Evolutionary conservation across 2,113 vertebrate genomes (phyloP), one percentile per base, ranked within the genome.

Genomic region (Chaetorhynchus papuensis): DNA sequence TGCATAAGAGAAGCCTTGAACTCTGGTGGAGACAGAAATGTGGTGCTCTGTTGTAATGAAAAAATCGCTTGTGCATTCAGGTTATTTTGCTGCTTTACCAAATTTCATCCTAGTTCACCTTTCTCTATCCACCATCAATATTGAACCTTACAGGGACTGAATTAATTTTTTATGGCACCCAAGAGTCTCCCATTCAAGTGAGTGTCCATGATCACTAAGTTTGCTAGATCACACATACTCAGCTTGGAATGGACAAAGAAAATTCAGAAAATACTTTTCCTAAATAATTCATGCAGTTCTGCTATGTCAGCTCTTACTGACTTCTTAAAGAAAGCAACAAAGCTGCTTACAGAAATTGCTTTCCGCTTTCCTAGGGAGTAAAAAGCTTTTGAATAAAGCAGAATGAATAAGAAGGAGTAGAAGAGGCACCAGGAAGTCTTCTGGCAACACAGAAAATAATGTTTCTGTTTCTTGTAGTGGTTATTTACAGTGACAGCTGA

Each of bases 401-500:
- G 75, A 31, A 83, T 78, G 89, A 88, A 66, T 56, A 93, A 69
- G 71, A 42, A 80, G 42, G 22, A 9, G 14, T 41, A 64, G 37
- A 91, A 50, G 39, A 83, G 52, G 56, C 45, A 94, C n/a, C 50
- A 71, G 44, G 35, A 30, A 95, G 71, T 41, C 52, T 80, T 88
- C 68, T 66, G 35, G 61, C 87, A 88, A 63, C 60, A 63, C 3
- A 89, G 78, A 89, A 93, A 91, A 72, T 44, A 82, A 79, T 19
- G 15, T 66, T 76, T 88, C 75, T 96, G 79, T 54, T 94, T 92
- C 64, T 89, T 60, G 33, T 63, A 88, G 54, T 11, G 16, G 22
- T 80, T 90, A 92, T 93, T 93, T 91, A 68, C 44, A 76, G 53
- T 75, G 63, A 89, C 77, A 95, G 61, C 57, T 89, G 80, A 82